Conservation (phyloP, 1,140 invertebrate genomes). For the Centruroides sculpturatus region DNA sequence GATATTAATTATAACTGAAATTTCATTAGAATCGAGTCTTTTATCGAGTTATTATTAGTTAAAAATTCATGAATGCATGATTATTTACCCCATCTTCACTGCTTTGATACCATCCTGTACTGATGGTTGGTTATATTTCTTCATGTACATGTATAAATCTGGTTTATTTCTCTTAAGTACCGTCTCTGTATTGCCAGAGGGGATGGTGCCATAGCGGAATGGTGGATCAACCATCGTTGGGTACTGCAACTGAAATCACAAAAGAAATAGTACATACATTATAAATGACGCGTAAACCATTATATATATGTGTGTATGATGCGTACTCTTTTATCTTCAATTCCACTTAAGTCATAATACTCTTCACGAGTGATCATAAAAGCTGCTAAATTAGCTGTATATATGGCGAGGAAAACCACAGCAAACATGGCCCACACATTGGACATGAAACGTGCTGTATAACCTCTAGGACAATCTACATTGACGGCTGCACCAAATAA, state of each 20-base stretch:
- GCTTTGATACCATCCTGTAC: constrained; percentile 73
- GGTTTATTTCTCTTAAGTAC: constrained; percentile 61
- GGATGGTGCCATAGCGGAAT: constrained; percentile 89
- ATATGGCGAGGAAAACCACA: constrained; percentile 78
- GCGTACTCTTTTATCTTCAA: constrained; percentile 64
- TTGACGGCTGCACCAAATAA: constrained; percentile 94
- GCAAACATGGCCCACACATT: constrained; percentile 98
- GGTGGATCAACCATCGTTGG: constrained; percentile 60
- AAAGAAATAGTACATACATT: background rate
- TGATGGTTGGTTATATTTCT: constrained; percentile 62
- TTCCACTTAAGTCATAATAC: constrained; percentile 80
- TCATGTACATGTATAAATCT: constrained; percentile 86
- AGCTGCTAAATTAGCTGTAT: constrained; percentile 92
- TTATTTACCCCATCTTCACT: constrained; percentile 59
- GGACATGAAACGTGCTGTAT: constrained; percentile 85
- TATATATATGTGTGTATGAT: background rate
- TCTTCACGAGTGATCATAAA: constrained; percentile 99
- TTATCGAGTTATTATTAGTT: too few species aligned
- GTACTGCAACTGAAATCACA: background rate
- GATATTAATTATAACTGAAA: too few species aligned
- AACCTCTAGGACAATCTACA: constrained; percentile 84
- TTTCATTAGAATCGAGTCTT: too few species aligned
- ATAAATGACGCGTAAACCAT: background rate
- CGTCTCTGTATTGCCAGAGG: constrained; percentile 89
- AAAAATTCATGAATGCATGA: background rate